Percentiles rank a stretch among this genome's conserved stretches.
phyloP scores from a whole-genome alignment of 2,113 vertebrate genomes.

The Neomonachus schauinslandi region DNA sequence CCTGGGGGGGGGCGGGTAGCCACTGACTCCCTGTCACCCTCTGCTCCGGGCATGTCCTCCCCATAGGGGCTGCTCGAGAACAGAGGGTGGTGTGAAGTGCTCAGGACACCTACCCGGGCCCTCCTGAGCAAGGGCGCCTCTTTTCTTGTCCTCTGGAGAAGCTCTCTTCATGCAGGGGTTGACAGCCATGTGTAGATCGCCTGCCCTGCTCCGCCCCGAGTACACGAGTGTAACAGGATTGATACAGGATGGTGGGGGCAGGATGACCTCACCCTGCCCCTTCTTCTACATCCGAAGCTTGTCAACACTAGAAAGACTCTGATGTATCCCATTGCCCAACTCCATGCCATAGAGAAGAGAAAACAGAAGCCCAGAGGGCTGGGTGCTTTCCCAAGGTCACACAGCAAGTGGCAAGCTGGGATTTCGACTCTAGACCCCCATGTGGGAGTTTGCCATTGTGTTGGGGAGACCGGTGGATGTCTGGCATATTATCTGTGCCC shows the following conservation, averaged over 20 bases:
- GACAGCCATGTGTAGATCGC: neutral
- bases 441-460: neutral
- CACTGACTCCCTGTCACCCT: neutral
- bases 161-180: neutral
- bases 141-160: neutral
- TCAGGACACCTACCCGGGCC: neutral
- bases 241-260: neutral
- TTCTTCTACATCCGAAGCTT: fast-evolving
- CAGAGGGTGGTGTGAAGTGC: neutral
- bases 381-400: neutral
- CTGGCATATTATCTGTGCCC: neutral
- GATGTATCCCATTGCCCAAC: neutral
- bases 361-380: neutral
- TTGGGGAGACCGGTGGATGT: neutral
- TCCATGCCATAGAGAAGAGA: neutral
- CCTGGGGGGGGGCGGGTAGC: no score
- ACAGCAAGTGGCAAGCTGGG: neutral
- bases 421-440: neutral
- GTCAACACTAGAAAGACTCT: neutral
- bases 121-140: neutral
- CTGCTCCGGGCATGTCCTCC: neutral
- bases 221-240: neutral
- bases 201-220: neutral
- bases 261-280: neutral
- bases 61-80: neutral